phyloP scores from a whole-genome alignment of 35 echinoderm and acorn worm species.

The Chiridota heheva region DNA sequence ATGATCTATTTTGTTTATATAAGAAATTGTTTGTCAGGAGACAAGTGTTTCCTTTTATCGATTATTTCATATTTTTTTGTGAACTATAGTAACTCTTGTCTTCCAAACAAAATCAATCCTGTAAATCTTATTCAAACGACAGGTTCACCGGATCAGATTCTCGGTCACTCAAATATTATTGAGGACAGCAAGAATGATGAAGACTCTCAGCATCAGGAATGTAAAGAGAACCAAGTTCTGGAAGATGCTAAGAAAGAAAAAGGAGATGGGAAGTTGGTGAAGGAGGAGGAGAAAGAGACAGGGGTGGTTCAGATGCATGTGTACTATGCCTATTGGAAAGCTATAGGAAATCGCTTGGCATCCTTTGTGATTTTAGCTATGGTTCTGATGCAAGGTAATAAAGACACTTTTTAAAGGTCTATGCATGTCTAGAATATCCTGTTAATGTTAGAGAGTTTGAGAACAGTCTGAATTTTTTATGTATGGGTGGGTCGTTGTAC shows the following conservation, averaged over 20 bases:
- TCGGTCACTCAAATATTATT: slow-evolving; percentile 49
- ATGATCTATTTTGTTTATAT: too few relatives aligned
- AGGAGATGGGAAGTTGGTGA: slow-evolving; percentile 53
- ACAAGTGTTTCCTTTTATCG: too few relatives aligned
- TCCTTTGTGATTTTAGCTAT: slow-evolving; percentile 62
- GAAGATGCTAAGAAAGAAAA: slow-evolving; percentile 36
- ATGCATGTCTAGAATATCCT: too few relatives aligned
- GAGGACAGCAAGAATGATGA: slow-evolving; percentile 15
- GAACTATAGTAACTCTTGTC: too few relatives aligned
- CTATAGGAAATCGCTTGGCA: slow-evolving; percentile 73
- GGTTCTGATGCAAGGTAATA: slow-evolving; percentile 95
- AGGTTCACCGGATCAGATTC: slow-evolving; percentile 66
- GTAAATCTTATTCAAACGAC: not conserved
- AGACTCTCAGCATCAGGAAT: not conserved
- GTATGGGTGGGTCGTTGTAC: too few relatives aligned
- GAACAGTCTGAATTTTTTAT: too few relatives aligned
- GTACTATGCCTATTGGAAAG: slow-evolving; percentile 90
- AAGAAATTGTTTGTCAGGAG: too few relatives aligned
- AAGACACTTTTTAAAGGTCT: too few relatives aligned
- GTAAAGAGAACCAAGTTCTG: not conserved
- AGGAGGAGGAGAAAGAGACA: slow-evolving; percentile 91
- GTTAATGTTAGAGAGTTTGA: too few relatives aligned
- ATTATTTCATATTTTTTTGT: too few relatives aligned
- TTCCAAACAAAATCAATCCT: too few relatives aligned
- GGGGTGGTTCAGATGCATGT: slow-evolving; percentile 87